These are phyloP conservation scores for Pseudochirops cupreus DNA, from an alignment of 2,797 vertebrate species.

Conservation along the genomic window DNA sequence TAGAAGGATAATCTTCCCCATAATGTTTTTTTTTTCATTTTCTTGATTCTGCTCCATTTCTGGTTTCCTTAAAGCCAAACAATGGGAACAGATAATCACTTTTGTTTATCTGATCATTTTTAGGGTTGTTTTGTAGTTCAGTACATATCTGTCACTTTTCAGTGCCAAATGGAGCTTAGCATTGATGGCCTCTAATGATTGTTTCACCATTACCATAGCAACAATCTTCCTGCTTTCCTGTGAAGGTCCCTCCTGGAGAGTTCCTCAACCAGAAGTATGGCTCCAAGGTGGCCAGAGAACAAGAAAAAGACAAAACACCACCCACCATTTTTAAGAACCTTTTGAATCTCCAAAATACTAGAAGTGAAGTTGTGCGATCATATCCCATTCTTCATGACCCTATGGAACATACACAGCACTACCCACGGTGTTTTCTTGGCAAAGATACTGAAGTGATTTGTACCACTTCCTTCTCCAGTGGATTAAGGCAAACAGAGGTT, in stretches of 20 bases:
- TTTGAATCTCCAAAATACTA: neutral
- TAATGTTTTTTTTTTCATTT: neutral
- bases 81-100: neutral
- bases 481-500: too few species aligned
- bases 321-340: neutral
- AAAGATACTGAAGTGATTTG: too few species aligned
- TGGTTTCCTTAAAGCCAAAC: neutral
- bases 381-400: neutral
- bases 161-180: neutral
- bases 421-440: too few species aligned
- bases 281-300: neutral
- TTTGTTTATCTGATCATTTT: neutral
- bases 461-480: too few species aligned
- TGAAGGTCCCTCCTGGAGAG: neutral
- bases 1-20: neutral
- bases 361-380: neutral
- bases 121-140: neutral
- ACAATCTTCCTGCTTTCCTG: neutral
- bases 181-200: neutral
- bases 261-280: neutral
- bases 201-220: neutral
- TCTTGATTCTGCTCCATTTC: neutral
- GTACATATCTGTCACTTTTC: neutral
- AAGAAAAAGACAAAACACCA: neutral
- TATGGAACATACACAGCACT: too few species aligned